A percentile compares a stretch with the other conserved stretches of the same genome.
Conservation (phyloP, 2,113 vertebrate species). For the Caranx melampygus region DNA sequence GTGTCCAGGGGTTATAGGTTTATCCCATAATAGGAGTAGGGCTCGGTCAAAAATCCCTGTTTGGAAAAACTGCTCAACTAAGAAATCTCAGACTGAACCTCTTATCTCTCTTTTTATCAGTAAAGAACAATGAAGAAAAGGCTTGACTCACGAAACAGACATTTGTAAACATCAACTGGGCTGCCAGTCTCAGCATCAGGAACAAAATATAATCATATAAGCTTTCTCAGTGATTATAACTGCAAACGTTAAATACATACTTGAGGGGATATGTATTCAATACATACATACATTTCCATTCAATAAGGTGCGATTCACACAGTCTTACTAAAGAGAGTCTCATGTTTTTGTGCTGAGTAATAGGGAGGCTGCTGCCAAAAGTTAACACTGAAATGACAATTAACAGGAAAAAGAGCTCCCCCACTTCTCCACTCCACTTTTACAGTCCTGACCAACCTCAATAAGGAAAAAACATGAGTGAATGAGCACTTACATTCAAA, state of each 20-base stretch:
- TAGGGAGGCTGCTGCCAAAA: not conserved
- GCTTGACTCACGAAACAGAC: too few species aligned
- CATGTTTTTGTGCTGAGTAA: not conserved
- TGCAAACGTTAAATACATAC: not conserved
- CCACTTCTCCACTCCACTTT: not conserved
- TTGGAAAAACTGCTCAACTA: not conserved
- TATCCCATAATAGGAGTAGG: too few species aligned
- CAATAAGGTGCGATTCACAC: not conserved
- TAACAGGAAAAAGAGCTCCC: not conserved
- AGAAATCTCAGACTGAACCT: not conserved
- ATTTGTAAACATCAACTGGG: not conserved
- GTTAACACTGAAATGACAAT: not conserved
- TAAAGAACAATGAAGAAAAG: too few species aligned
- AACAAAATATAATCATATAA: not conserved
- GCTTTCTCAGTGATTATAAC: not conserved
- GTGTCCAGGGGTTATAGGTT: too few species aligned
- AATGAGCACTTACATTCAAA: slow-evolving; percentile 91
- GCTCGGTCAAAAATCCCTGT: not conserved
- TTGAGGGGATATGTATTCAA: too few species aligned
- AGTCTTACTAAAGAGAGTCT: too few species aligned
- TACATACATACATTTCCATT: not conserved
- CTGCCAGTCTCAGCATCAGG: not conserved
- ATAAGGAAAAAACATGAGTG: slow-evolving; percentile 15
- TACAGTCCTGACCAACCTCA: not conserved
- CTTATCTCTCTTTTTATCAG: too few species aligned